A percentile compares a stretch with the other conserved stretches of the same genome.
Evolutionary conservation across 2,113 vertebrate species (phyloP).

Genomic region (Isichthys henryi): DNA sequence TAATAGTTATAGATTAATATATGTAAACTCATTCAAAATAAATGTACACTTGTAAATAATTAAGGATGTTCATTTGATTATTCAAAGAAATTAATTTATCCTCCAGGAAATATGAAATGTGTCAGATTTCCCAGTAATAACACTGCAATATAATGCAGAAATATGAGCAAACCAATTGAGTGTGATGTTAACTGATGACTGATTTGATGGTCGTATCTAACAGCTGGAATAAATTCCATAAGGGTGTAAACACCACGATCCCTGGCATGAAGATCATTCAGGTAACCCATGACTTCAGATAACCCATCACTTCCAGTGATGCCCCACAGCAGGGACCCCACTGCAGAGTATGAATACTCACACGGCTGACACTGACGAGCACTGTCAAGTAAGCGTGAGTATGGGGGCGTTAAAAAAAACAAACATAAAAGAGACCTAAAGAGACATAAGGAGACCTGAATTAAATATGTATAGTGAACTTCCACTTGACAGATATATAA

Average conservation of each 20-base stretch:
- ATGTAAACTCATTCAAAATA: background rate
- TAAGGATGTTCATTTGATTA: background rate
- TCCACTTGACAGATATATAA: background rate
- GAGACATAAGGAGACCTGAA: background rate
- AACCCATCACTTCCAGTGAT: background rate
- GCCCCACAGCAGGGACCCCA: background rate
- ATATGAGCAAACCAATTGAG: background rate
- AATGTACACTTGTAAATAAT: background rate
- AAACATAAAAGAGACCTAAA: background rate
- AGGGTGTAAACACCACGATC: background rate
- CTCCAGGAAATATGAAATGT: background rate
- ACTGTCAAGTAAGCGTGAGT: background rate
- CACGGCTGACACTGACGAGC: background rate
- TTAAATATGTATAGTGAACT: background rate
- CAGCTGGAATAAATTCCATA: background rate
- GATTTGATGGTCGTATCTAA: background rate
- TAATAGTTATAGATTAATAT: background rate
- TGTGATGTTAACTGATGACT: background rate
- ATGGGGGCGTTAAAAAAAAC: background rate
- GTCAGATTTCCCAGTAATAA: background rate
- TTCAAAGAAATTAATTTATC: background rate
- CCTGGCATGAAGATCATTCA: background rate
- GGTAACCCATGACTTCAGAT: background rate
- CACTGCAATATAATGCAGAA: background rate
- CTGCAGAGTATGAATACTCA: background rate